These are phyloP conservation scores for Trididemnum clinides DNA, from an alignment of 23 tunicate genomes.

Conservation along the genomic window DNA sequence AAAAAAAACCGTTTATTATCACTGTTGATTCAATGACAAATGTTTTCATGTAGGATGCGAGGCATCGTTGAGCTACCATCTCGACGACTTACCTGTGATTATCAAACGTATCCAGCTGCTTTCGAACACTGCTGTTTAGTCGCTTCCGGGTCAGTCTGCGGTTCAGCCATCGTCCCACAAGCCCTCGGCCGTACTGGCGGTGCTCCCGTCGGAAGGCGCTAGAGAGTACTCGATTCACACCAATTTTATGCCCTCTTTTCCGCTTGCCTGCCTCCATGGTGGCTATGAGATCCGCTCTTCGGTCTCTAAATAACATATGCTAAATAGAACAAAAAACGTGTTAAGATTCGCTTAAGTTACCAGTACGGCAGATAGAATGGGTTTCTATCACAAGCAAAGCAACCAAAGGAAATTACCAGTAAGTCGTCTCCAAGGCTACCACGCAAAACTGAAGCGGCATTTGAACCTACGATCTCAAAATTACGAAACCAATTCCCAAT, in stretches of 20 bases:
- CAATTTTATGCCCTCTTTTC: conserved; percentile 64
- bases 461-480: no score
- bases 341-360: background rate
- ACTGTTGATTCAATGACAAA: no score
- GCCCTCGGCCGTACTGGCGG: conserved; percentile 80
- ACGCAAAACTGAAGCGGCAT: no score
- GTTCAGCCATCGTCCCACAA: conserved; percentile 86
- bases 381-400: no score
- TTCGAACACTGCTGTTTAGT: conserved; percentile 60
- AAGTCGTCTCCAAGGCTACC: no score
- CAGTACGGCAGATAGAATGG: no score
- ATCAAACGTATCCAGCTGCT: conserved; percentile 81
- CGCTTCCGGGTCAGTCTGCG: conserved; percentile 69
- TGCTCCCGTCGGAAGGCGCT: conserved; percentile 73
- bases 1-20: no score
- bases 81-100: conserved; percentile 64
- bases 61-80: no score
- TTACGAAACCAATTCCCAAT: no score
- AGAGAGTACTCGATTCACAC: conserved; percentile 66
- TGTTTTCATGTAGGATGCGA: no score
- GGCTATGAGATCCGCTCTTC: conserved; percentile 31
- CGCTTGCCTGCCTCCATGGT: background rate
- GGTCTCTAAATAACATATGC: background rate
- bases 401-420: no score
- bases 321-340: background rate